These are phyloP conservation scores for Corydoras maculifer DNA, from an alignment of 2,113 vertebrate genomes.

Conservation along the genomic window DNA sequence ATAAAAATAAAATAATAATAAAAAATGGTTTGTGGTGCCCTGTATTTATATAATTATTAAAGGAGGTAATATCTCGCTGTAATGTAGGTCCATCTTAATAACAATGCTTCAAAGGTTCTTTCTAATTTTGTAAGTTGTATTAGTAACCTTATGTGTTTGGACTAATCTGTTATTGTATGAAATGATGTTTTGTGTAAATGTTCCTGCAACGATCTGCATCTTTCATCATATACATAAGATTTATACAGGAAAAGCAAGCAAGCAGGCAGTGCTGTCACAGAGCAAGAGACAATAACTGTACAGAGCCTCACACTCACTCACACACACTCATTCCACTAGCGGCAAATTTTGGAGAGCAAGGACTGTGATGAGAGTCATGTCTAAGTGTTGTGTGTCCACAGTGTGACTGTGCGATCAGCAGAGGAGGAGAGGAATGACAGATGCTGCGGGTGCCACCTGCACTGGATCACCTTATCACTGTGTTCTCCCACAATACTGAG, in stretches of 20 bases:
- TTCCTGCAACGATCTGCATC: neutral
- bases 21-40: too few species aligned
- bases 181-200: neutral
- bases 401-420: conserved; percentile 94
- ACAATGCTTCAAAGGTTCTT: too few species aligned
- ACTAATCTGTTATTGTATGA: too few species aligned
- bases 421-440: conserved; percentile 96
- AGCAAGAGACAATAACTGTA: conserved; percentile 1
- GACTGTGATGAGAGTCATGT: conserved; percentile 24
- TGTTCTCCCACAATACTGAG: conserved; percentile 87
- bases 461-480: conserved; percentile 96
- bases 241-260: conserved; percentile 11
- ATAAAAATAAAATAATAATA: too few species aligned
- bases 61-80: too few species aligned
- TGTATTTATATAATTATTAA: too few species aligned
- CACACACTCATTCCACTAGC: neutral
- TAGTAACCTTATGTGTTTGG: too few species aligned
- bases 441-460: conserved; percentile 93
- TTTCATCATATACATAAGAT: conserved; percentile 5
- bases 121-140: too few species aligned
- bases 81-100: too few species aligned
- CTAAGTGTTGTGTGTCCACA: conserved; percentile 92
- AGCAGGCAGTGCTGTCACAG: conserved; percentile 10
- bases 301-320: neutral
- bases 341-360: neutral